Conservation (phyloP, 2,888 invertebrate species). For the Sinopyrophorus schimmeli region DNA sequence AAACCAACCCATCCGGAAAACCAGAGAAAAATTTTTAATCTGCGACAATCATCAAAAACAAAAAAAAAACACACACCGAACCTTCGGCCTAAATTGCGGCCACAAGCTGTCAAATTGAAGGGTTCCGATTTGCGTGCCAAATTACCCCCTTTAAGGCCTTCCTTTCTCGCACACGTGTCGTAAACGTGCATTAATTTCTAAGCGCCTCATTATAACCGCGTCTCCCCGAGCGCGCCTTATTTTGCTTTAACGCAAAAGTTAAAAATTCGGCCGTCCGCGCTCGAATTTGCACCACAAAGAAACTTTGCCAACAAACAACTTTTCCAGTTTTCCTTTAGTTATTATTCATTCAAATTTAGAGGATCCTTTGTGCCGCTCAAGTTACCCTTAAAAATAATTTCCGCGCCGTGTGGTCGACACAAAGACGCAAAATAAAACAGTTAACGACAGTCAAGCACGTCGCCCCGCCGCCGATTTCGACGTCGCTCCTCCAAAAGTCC, state of each 20-base stretch:
- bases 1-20: no score
- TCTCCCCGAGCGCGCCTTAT: not conserved
- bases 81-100: conserved; percentile 22
- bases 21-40: no score
- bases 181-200: conserved; percentile 27
- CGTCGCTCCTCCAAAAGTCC: conserved; percentile 10
- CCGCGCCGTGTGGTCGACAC: conserved; percentile 43
- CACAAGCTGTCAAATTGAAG: conserved; percentile 28
- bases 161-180: conserved; percentile 36
- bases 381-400: conserved; percentile 47
- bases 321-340: conserved; percentile 40
- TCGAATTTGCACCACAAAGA: conserved; percentile 32
- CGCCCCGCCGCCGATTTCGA: conserved; percentile 17
- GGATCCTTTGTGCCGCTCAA: conserved; percentile 42
- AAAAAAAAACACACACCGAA: no score
- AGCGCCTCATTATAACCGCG: conserved; percentile 4
- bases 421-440: conserved; percentile 48
- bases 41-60: no score
- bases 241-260: conserved; percentile 6
- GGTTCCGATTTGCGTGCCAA: conserved; percentile 43
- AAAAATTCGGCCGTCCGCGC: conserved; percentile 1
- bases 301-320: conserved; percentile 38
- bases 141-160: conserved; percentile 41
- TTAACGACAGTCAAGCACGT: conserved; percentile 39
- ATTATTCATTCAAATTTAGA: conserved; percentile 43